A percentile compares a stretch with the other conserved stretches of the same genome.
phyloP scores from a whole-genome alignment of 2,888 invertebrate species.

The Xestia rhomboidea region DNA sequence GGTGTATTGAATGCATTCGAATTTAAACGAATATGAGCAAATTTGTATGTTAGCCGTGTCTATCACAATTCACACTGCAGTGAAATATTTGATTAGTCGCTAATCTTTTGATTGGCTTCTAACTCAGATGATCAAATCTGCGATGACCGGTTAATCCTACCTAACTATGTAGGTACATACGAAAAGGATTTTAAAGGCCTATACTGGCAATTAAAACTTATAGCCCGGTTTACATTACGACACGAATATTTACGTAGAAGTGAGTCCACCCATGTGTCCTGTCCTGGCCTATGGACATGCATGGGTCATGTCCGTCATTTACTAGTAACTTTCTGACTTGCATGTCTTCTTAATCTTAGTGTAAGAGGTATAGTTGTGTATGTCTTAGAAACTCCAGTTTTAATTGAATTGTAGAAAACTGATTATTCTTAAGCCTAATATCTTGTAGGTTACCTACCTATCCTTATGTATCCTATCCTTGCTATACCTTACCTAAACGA shows the following conservation, averaged over 20 bases:
- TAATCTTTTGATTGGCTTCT: background rate
- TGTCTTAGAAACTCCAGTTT: constrained; percentile 47
- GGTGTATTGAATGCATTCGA: constrained; percentile 55
- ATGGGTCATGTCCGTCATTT: constrained; percentile 36
- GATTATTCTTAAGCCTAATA: constrained; percentile 26
- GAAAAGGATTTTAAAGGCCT: background rate
- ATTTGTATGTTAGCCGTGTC: constrained; percentile 1
- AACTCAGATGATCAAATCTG: constrained; percentile 3
- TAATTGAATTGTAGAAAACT: constrained; percentile 40
- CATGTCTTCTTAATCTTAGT: constrained; percentile 47
- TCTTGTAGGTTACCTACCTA: constrained; percentile 31
- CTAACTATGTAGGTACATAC: background rate
- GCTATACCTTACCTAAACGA: constrained; percentile 16
- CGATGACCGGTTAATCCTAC: constrained; percentile 16
- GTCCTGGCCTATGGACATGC: constrained; percentile 20
- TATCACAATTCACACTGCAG: background rate
- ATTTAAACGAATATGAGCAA: constrained; percentile 38
- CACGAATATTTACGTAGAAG: constrained; percentile 35
- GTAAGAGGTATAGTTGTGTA: constrained; percentile 35
- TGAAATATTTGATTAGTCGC: background rate
- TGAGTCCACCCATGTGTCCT: constrained; percentile 39
- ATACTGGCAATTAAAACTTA: constrained; percentile 5
- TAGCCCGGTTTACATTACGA: constrained; percentile 33
- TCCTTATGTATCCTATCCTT: no score
- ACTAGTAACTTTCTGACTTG: constrained; percentile 32